A percentile compares a stretch with the other conserved stretches of the same genome.
These are phyloP conservation scores for Idaea biselata DNA, from an alignment of 2,888 invertebrate species.

Conservation along the genomic window DNA sequence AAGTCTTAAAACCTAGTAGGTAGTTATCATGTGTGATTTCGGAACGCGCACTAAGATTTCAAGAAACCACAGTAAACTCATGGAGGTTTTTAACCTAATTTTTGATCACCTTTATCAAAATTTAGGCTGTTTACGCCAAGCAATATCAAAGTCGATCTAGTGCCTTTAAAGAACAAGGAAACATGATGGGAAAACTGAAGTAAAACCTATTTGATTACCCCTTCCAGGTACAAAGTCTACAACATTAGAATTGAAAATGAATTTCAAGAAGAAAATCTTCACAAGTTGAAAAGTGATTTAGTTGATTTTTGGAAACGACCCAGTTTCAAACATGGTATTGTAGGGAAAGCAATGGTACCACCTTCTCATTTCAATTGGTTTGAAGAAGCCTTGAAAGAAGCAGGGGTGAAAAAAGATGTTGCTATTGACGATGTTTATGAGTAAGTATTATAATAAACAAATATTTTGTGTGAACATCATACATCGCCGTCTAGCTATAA, in stretches of 20 bases:
- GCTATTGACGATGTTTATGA: slow-evolving; percentile 53
- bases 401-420: slow-evolving; percentile 44
- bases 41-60: too few relatives aligned
- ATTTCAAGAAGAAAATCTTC: slow-evolving; percentile 45
- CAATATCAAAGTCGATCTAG: too few relatives aligned
- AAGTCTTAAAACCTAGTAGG: too few relatives aligned
- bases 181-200: too few relatives aligned
- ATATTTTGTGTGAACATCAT: not conserved
- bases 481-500: not conserved
- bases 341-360: slow-evolving; percentile 59
- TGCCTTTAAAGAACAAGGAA: too few relatives aligned
- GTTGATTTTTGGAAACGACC: slow-evolving; percentile 60
- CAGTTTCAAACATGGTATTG: slow-evolving; percentile 41
- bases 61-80: too few relatives aligned
- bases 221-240: slow-evolving; percentile 56
- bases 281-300: slow-evolving; percentile 43
- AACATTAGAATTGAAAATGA: slow-evolving; percentile 41
- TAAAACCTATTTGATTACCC: not conserved
- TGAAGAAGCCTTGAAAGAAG: slow-evolving; percentile 45
- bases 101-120: too few relatives aligned
- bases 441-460: slow-evolving; percentile 40
- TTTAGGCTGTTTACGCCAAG: too few relatives aligned
- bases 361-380: slow-evolving; percentile 56
- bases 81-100: too few relatives aligned
- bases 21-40: too few relatives aligned